Evolutionary conservation across 2,888 invertebrate species (phyloP).

Genomic region (Epinotia brunnichana): DNA sequence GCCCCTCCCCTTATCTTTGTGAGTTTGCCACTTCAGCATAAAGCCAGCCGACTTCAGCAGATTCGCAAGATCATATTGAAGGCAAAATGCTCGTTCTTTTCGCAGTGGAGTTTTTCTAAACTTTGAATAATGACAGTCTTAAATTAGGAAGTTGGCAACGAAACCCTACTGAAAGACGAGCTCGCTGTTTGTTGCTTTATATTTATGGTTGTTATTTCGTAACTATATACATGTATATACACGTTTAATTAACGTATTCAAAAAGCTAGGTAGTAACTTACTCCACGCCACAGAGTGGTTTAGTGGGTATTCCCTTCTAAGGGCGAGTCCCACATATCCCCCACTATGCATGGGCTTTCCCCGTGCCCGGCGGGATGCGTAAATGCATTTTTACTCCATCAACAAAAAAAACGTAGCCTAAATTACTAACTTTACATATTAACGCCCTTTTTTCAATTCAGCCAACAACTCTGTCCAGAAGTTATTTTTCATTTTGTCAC

Average conservation of each 20-base stretch:
- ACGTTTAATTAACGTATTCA: too few species aligned
- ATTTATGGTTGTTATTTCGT: background rate
- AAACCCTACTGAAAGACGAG: conserved; percentile 67
- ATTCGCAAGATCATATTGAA: conserved; percentile 78
- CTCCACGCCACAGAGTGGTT: too few species aligned
- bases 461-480: background rate
- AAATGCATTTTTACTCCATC: too few species aligned
- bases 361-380: too few species aligned
- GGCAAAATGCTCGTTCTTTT: conserved; percentile 68
- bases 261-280: too few species aligned
- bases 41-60: conserved; percentile 79
- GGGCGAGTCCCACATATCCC: too few species aligned
- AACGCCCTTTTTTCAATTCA: too few species aligned
- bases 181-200: conserved; percentile 68
- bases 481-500: background rate
- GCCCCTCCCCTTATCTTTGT: conserved; percentile 82
- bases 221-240: too few species aligned
- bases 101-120: conserved; percentile 68
- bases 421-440: too few species aligned
- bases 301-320: too few species aligned
- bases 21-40: conserved; percentile 80
- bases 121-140: conserved; percentile 77
- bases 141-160: conserved; percentile 74
- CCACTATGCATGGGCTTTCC: too few species aligned
- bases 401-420: too few species aligned